These are phyloP conservation scores for Pleuronectes platessa DNA, from an alignment of 2,113 vertebrate genomes.

Conservation along the genomic window DNA sequence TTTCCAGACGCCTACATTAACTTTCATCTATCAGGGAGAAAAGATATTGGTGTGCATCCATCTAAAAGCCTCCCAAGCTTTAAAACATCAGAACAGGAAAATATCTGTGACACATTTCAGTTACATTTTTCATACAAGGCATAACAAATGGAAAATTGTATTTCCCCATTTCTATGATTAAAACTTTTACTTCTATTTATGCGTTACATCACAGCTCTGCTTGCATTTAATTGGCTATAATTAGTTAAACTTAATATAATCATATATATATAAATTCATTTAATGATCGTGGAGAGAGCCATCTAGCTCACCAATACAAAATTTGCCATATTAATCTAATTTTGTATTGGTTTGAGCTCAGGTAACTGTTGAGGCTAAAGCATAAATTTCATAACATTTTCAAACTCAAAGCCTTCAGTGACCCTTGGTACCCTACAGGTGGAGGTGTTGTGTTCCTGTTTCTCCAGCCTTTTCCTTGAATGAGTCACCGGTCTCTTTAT, in stretches of 20 bases:
- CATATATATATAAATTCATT: too few relatives aligned
- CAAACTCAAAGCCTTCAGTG: too few relatives aligned
- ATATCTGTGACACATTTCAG: not conserved
- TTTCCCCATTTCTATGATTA: not conserved
- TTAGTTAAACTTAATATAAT: too few relatives aligned
- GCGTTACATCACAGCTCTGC: too few relatives aligned
- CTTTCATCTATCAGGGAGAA: not conserved
- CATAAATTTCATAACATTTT: too few relatives aligned
- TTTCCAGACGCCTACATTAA: slow-evolving; percentile 16
- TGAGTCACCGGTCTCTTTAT: not conserved
- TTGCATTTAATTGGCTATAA: too few relatives aligned
- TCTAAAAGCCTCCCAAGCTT: slow-evolving; percentile 12
- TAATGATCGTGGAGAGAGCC: too few relatives aligned
- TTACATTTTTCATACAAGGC: not conserved
- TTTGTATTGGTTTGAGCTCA: not conserved
- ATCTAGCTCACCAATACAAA: too few relatives aligned
- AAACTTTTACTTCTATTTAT: too few relatives aligned
- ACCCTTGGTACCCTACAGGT: not conserved
- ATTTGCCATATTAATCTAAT: not conserved
- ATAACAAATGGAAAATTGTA: not conserved
- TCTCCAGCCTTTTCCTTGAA: not conserved
- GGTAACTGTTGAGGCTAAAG: too few relatives aligned
- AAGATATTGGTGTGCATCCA: not conserved
- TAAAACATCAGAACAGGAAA: not conserved
- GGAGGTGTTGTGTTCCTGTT: not conserved